Conservation (phyloP, 2,888 invertebrate genomes). For the Agrochola macilenta region DNA sequence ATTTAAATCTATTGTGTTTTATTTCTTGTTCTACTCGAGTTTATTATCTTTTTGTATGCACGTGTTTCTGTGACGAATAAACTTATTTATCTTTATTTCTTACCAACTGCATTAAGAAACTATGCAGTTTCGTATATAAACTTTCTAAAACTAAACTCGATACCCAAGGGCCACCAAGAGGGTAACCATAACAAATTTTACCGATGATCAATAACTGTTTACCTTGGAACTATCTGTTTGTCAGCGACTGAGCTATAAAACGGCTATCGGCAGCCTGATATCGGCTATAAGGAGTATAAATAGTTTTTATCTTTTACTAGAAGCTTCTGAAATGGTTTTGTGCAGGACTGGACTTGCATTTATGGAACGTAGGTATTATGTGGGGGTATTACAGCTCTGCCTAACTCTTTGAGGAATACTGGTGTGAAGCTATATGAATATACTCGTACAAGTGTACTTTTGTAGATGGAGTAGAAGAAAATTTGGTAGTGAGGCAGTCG, state of each 20-base stretch:
- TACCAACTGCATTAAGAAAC: background rate
- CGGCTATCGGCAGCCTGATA: constrained; percentile 49
- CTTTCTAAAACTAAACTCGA: background rate
- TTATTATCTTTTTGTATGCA: too few species aligned
- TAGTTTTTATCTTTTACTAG: constrained; percentile 59
- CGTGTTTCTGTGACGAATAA: too few species aligned
- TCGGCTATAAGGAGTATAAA: constrained; percentile 52
- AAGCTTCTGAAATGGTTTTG: constrained; percentile 38
- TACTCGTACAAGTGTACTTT: too few species aligned
- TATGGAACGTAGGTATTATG: background rate
- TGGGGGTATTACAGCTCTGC: background rate
- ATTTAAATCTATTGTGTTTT: too few species aligned
- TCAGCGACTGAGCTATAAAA: constrained; percentile 52
- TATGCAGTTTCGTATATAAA: background rate
- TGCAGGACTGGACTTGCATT: constrained; percentile 25
- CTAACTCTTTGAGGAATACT: too few species aligned
- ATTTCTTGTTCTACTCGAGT: too few species aligned
- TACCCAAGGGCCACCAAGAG: background rate
- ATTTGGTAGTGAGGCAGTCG: too few species aligned
- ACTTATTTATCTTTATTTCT: too few species aligned
- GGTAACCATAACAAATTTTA: constrained; percentile 57
- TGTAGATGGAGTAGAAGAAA: too few species aligned
- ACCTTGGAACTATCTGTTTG: constrained; percentile 55
- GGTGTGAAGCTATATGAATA: too few species aligned
- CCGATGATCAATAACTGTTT: constrained; percentile 58